Percentiles rank a stretch among this genome's conserved stretches.
Conservation (phyloP, 2,888 invertebrate species). For the Tinea pellionella region DNA sequence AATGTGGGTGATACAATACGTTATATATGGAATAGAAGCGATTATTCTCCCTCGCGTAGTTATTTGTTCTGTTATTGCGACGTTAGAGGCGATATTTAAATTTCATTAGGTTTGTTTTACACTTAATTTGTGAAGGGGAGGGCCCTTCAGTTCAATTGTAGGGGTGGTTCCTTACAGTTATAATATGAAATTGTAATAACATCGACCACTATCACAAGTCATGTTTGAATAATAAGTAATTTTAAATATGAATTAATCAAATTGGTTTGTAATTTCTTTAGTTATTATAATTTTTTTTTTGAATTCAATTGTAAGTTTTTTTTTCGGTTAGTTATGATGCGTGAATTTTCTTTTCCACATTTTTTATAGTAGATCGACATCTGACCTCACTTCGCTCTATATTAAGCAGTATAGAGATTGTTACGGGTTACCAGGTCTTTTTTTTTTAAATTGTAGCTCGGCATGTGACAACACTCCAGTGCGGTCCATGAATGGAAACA, state of each 20-base stretch:
- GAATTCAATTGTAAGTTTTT: neutral
- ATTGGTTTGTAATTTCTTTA: conserved; percentile 27
- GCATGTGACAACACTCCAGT: too few species aligned
- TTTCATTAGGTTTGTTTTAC: conserved; percentile 71
- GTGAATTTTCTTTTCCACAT: neutral
- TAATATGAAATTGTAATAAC: neutral
- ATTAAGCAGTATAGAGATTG: too few species aligned
- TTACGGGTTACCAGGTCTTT: too few species aligned
- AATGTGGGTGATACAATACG: neutral
- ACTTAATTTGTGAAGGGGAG: conserved; percentile 67
- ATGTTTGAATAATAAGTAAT: conserved; percentile 51
- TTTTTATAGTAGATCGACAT: too few species aligned
- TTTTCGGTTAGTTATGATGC: neutral
- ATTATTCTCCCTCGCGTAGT: conserved; percentile 54
- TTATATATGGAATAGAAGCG: neutral
- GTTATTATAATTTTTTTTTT: neutral
- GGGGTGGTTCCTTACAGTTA: conserved; percentile 50
- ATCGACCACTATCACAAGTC: neutral
- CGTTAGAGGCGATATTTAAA: conserved; percentile 62
- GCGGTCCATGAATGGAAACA: too few species aligned
- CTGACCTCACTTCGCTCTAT: too few species aligned
- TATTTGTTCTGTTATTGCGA: conserved; percentile 67
- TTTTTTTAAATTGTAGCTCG: too few species aligned
- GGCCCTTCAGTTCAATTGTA: conserved; percentile 33
- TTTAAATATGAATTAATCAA: conserved; percentile 19